Evolutionary conservation across 64 coral and sea anemone species (phyloP), one percentile per base, ranked within the genome.

Genomic region (Acropora yongei): DNA sequence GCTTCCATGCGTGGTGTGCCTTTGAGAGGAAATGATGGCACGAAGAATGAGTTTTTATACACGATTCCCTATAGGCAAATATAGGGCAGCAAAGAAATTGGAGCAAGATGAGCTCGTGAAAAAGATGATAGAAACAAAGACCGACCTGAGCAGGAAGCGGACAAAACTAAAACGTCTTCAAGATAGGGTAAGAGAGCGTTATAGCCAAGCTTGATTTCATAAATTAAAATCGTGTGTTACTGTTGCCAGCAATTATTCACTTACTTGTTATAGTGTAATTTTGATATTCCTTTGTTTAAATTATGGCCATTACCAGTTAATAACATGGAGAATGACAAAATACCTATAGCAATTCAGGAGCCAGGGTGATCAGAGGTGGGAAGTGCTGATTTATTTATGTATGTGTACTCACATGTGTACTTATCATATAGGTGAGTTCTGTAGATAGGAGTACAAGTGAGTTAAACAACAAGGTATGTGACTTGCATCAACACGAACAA

Each of bases 151-250:
- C 16, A 51, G 41, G 39, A 87, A 73, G 84, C 84, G 48, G 47
- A 74, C 68, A 87, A 87, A 87, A 51, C 48, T 87, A 68, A 87
- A 87, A 87, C 84, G 66, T 72, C 84, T 87, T 87, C 57, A 87
- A 87, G 72, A 68, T 87, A 66, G 72, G 65, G 66, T 68, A 20
- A 55, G 51, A 55, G 51, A 55, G 1, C 10, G 51, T 55, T 55
- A 55, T 55, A 55, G 51, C 51, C 51, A 55, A 55, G 51, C 51
- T 55, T n/a, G n/a, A n/a, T n/a, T n/a, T n/a, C n/a, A n/a, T n/a
- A n/a, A n/a, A n/a, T n/a, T n/a, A n/a, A n/a, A n/a, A n/a, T n/a
- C n/a, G n/a, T n/a, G n/a, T n/a, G n/a, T n/a, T n/a, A n/a, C n/a
- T n/a, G n/a, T n/a, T n/a, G n/a, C n/a, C n/a, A n/a, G n/a, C n/a